Base-by-base conservation (phyloP, 2,113 vertebrate species). In the Otolemur garnettii region DNA sequence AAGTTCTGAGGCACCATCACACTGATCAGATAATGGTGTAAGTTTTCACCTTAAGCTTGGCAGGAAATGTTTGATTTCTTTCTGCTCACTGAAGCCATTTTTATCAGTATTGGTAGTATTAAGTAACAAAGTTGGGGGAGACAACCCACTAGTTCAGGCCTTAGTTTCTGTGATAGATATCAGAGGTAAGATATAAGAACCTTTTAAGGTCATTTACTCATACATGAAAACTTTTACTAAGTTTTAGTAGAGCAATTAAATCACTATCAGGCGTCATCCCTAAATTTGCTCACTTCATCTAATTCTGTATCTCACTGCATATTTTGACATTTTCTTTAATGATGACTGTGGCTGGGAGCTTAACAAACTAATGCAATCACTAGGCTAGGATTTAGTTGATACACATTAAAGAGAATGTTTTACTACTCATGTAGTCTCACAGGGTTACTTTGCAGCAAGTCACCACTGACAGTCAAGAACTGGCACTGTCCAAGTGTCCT, bases 31-130 rank as follows among this genome's bases (percentile, higher is more conserved):
- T 87, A 66, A 62, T 8, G 94, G 94, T 92, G n/a, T 96, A 86
- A 57, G 68, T 85, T 95, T 97, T 68, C 26, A 64, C 81, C 30
- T 66, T 53, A 77, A 85, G 72, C 92, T 81, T 94, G 97, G 93
- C 93, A 97, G 92, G 96, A 97, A 95, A 95, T 77, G 80, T 83
- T 83, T 94, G 90, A 75, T 93, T 88, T 96, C 79, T 97, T 93
- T 94, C 59, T 87, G 57, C 79, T 89, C 60, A 66, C 17, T 15
- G 78, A 93, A 94, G 75, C 79, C 38, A 38, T 95, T 96, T 96
- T 89, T 53, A 94, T 91, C 90, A 87, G 80, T 26, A 69, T 1
- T 50, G 26, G n/a, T 15, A 86, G 92, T 59, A 83, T 94, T 82
- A 95, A 91, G 28, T 95, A 95, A 95, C 89, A 92, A 91, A 86